phyloP scores from a whole-genome alignment of 2,888 invertebrate species.

The Sicus ferrugineus region DNA sequence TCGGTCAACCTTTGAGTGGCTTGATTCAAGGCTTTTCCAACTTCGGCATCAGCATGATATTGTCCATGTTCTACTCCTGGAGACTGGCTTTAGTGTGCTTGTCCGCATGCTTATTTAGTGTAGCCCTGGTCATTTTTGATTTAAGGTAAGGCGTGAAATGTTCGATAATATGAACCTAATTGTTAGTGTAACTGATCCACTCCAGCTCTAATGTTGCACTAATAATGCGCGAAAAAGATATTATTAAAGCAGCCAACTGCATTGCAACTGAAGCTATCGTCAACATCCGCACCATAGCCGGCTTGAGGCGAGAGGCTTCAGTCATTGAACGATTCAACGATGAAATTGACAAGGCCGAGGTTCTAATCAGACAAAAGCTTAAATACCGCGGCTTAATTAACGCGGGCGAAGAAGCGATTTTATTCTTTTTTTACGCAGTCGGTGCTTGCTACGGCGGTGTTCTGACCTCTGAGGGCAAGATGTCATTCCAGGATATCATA shows the following conservation, averaged over 20 bases:
- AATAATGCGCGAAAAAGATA: constrained; percentile 70
- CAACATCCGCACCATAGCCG: constrained; percentile 76
- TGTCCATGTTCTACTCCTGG: constrained; percentile 75
- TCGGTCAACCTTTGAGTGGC: constrained; percentile 75
- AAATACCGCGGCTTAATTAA: constrained; percentile 75
- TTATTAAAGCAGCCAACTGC: constrained; percentile 73
- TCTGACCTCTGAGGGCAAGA: constrained; percentile 70
- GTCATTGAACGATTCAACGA: constrained; percentile 70
- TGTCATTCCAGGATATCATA: constrained; percentile 75
- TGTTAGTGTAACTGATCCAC: neutral
- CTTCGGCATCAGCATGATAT: constrained; percentile 70
- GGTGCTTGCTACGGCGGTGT: constrained; percentile 78
- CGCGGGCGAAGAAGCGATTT: constrained; percentile 75
- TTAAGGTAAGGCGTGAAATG: constrained; percentile 62
- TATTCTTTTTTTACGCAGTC: constrained; percentile 77
- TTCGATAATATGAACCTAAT: no score
- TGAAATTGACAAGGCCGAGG: constrained; percentile 68
- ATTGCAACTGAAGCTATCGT: constrained; percentile 79
- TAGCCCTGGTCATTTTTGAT: constrained; percentile 74
- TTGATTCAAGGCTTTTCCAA: constrained; percentile 75
- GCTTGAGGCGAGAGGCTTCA: constrained; percentile 71
- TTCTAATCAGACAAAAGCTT: constrained; percentile 67
- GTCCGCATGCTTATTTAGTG: constrained; percentile 74
- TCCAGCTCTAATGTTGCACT: constrained; percentile 69
- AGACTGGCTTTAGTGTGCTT: constrained; percentile 75